Evolutionary conservation across 2,113 vertebrate genomes (phyloP), one percentile per base, ranked within the genome.

Genomic region (Megaptera novaeangliae): DNA sequence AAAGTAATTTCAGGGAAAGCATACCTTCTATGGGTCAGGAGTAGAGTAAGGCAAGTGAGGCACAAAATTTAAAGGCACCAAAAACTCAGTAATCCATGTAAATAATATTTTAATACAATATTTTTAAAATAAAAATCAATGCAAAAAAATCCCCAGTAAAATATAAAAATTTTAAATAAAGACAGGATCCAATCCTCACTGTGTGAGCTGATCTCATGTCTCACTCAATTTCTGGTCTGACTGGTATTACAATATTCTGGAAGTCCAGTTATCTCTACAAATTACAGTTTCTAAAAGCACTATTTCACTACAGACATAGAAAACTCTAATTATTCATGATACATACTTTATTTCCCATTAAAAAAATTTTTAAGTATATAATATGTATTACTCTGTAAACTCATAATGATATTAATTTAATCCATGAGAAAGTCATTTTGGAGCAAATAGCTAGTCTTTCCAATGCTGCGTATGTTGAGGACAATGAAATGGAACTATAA

Each of bases 171-270:
- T 77, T 31, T n/a, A 59, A 69, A 29, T 27, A 52, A 66, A 44
- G 25, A 20, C 21, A 78, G 10, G 13, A 46, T n/a, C 23, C 9
- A 5, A 0, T 11, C 25, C 6, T 82, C 15, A 34, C 36, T 8
- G 3, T 2, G 2, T 12, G 34, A 1, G 3, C 13, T 29, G n/a
- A 4, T 9, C 59, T 82, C 0, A 6, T 1, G 20, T 0, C 9
- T 91, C 21, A 5, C 0, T 3, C 39, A 20, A 1, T 1, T 80
- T 25, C 29, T 46, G 23, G 11, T 12, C 5, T 92, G 46, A 5
- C 5, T 29, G 29, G 8, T 12, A 2, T 25, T 17, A 13, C 0
- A 7, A 3, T 66, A 13, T 71, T 78, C 25, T 72, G 25, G 52
- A 81, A 59, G 27, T 9, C 10, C 46, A 21, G 2, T 23, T 49